phyloP scores from a whole-genome alignment of 2,113 vertebrate genomes.

The Corydoras sp. region DNA sequence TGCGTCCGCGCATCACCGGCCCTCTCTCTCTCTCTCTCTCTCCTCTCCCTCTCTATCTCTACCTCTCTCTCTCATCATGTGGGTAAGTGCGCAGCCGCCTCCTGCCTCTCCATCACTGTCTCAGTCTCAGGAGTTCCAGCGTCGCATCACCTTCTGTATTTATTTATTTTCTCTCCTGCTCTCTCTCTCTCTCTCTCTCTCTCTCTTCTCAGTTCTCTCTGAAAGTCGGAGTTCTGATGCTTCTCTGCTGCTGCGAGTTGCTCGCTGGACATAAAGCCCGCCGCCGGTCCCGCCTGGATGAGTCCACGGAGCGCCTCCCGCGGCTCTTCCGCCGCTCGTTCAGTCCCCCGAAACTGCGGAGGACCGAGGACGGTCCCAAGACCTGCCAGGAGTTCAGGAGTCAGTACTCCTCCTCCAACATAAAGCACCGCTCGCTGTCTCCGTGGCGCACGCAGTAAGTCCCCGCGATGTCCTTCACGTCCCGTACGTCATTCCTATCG shows the following conservation, averaged over 20 bases:
- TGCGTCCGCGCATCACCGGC: background rate
- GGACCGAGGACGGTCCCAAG: too few species aligned
- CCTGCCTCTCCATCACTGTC: too few species aligned
- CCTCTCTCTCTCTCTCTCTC: background rate
- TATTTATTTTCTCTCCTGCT: too few species aligned
- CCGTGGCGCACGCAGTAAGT: slow-evolving; percentile 73
- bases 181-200: too few species aligned
- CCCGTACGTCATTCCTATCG: too few species aligned
- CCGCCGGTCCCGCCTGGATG: too few species aligned
- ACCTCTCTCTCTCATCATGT: background rate
- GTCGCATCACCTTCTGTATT: background rate
- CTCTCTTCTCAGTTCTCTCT: slow-evolving; percentile 42
- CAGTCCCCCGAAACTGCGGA: background rate
- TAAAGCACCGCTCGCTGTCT: slow-evolving; percentile 70
- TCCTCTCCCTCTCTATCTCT: background rate
- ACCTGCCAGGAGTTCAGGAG: slow-evolving; percentile 51
- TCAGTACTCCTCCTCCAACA: background rate
- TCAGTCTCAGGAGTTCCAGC: too few species aligned
- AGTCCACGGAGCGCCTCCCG: too few species aligned
- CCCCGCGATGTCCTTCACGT: too few species aligned
- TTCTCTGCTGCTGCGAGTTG: background rate
- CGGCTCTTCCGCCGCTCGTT: background rate
- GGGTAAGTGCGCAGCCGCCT: slow-evolving; percentile 21
- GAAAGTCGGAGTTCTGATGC: slow-evolving; percentile 21
- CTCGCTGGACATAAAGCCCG: background rate